Base-by-base conservation (phyloP, 1,140 invertebrate genomes). In the Melipona quadrifasciata region DNA sequence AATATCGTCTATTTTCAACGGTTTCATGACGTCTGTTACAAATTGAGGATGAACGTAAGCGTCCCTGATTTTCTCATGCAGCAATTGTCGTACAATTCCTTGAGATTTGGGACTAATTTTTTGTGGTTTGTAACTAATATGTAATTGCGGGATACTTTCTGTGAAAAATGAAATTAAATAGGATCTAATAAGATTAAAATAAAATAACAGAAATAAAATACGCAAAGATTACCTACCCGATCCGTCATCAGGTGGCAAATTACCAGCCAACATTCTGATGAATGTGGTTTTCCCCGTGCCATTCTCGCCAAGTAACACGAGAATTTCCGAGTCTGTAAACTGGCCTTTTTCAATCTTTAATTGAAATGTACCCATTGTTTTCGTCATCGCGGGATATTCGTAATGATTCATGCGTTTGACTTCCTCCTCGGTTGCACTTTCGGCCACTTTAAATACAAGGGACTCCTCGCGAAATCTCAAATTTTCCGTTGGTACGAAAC, bases 281-380 rank as follows among this genome's bases (percentile, higher is more conserved):
- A 99, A 99, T 24, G 99, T 99, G 0, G 99, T 99, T 95, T 99
- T 99, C 70, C 99, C 99, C 71, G 99, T 99, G 87, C 99, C 99
- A 95, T 99, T 99, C 94, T 99, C 99, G 81, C 99, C 99, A 74
- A 99, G 95, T 92, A 99, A 95, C 24, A 99, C 99, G 92, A 99
- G 96, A 94, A 99, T 99, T 95, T 99, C 99, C 8, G 99, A 99
- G 95, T 99, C 99, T 39, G 99, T 99, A 93, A 99, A 99, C 92
- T 99, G 98, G 24, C 99, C 99, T 86, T 97, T 95, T 81, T 97
- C 96, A 17, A 99, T 97, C 8, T 95, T 95, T 68, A 99, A 95
- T 74, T 96, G 94, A 92, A 99, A 99, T 73, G 96, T 96, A 74
- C 98, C 98, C 96, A 98, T 98, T 6, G 96, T 97, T 94, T 98